Percentiles rank a stretch among this genome's conserved stretches.
Evolutionary conservation across 2,888 invertebrate species (phyloP).

Genomic region (Nasonovia ribisnigri): DNA sequence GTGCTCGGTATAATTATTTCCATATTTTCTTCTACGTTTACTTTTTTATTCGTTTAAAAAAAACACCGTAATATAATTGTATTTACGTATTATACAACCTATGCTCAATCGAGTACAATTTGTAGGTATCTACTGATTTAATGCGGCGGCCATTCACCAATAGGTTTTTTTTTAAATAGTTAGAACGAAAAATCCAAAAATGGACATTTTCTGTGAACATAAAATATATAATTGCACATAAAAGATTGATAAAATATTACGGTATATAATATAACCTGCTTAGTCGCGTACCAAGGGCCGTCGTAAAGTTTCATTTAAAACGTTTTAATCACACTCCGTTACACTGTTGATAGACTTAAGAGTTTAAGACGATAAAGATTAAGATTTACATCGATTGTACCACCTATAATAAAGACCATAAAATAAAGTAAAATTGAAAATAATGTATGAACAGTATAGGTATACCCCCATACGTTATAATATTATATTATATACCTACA

Average conservation of each 20-base stretch:
- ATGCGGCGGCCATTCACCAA: neutral
- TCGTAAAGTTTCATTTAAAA: constrained; percentile 16
- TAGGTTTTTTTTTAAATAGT: neutral
- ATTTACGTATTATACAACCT: neutral
- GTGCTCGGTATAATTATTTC: neutral
- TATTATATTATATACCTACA: neutral
- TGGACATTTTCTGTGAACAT: neutral
- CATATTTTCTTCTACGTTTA: neutral
- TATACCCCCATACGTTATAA: neutral
- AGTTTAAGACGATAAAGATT: neutral
- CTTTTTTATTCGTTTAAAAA: neutral
- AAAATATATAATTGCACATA: neutral
- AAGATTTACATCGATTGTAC: neutral
- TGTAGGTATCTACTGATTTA: neutral
- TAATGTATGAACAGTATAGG: neutral
- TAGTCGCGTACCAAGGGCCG: neutral
- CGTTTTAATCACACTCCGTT: neutral
- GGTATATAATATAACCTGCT: neutral
- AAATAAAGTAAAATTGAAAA: neutral
- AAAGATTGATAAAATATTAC: neutral
- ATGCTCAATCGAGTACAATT: neutral
- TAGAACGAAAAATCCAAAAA: neutral
- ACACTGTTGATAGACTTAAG: neutral
- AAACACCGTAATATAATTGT: neutral
- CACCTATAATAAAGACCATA: neutral